Evolutionary conservation across 2,888 invertebrate genomes (phyloP).

Genomic region (Mimumesa dahlbomi): DNA sequence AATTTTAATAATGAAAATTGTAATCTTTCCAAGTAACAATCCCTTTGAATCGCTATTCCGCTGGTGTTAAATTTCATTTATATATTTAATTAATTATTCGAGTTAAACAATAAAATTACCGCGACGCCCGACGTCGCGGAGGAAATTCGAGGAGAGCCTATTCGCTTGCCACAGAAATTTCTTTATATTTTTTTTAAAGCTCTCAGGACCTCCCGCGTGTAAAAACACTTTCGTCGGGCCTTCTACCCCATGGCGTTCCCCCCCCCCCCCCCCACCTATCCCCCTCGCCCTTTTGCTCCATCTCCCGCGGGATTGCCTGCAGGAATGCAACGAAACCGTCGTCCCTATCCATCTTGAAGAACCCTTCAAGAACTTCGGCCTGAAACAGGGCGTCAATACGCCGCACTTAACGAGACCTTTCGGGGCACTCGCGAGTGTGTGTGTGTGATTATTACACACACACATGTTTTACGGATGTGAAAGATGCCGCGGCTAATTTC

Average conservation of each 20-base stretch:
- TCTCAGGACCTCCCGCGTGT: slow-evolving; percentile 69
- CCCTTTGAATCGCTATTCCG: too few species aligned
- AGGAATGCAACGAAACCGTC: slow-evolving; percentile 52
- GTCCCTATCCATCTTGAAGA: slow-evolving; percentile 39
- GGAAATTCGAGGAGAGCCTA: slow-evolving; percentile 10
- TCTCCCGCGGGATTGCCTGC: slow-evolving; percentile 29
- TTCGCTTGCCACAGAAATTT: slow-evolving; percentile 8
- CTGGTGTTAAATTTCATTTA: too few species aligned
- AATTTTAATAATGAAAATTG: too few species aligned
- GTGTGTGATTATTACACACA: not conserved
- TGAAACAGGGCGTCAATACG: slow-evolving; percentile 37
- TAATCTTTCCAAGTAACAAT: too few species aligned
- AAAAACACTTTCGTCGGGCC: slow-evolving; percentile 63
- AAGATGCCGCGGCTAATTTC: not conserved
- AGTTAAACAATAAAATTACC: not conserved
- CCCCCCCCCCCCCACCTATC: slow-evolving; percentile 11
- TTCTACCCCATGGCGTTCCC: slow-evolving; percentile 50
- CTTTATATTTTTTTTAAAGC: slow-evolving; percentile 42
- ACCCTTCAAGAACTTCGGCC: slow-evolving; percentile 36
- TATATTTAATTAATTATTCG: too few species aligned
- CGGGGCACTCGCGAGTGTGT: not conserved
- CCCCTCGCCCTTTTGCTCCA: slow-evolving; percentile 15
- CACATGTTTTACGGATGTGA: not conserved
- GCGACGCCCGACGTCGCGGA: not conserved
- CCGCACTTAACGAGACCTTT: slow-evolving; percentile 18